A percentile compares a stretch with the other conserved stretches of the same genome.
These are phyloP conservation scores for Hydrolagus colliei DNA, from an alignment of 2,797 vertebrate species.

Conservation along the genomic window DNA sequence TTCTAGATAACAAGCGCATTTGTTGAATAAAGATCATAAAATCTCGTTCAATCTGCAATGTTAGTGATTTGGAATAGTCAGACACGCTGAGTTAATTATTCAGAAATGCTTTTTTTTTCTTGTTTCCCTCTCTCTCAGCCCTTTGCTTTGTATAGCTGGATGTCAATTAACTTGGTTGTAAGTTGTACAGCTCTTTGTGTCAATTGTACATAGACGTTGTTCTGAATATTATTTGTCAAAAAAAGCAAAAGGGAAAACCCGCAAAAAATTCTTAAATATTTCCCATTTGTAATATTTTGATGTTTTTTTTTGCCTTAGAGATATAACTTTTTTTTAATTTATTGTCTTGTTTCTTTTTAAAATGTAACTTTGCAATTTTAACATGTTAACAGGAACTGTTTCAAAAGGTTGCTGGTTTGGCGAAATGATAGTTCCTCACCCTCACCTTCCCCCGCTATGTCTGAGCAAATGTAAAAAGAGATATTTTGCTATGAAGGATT, in stretches of 20 bases:
- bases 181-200: slow-evolving; percentile 15
- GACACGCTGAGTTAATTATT: too few species aligned
- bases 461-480: slow-evolving; percentile 23
- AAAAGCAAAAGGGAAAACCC: not conserved
- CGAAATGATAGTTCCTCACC: too few species aligned
- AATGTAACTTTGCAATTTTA: slow-evolving; percentile 27
- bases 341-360: slow-evolving; percentile 14
- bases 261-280: slow-evolving; percentile 23
- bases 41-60: not conserved
- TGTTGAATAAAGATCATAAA: not conserved
- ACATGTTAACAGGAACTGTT: slow-evolving; percentile 13
- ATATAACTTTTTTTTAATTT: slow-evolving; percentile 26
- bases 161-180: not conserved
- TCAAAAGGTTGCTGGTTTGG: not conserved
- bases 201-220: slow-evolving; percentile 25
- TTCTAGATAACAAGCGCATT: not conserved
- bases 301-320: slow-evolving; percentile 24
- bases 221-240: slow-evolving; percentile 31
- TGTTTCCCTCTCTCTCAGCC: not conserved
- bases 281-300: slow-evolving; percentile 31
- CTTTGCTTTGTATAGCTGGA: not conserved
- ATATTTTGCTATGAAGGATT: slow-evolving; percentile 32
- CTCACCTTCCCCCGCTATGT: too few species aligned
- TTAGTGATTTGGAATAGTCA: not conserved
- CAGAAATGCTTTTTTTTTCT: too few species aligned